Base-by-base conservation (phyloP, 2,113 vertebrate genomes). In the Pygoscelis adeliae region DNA sequence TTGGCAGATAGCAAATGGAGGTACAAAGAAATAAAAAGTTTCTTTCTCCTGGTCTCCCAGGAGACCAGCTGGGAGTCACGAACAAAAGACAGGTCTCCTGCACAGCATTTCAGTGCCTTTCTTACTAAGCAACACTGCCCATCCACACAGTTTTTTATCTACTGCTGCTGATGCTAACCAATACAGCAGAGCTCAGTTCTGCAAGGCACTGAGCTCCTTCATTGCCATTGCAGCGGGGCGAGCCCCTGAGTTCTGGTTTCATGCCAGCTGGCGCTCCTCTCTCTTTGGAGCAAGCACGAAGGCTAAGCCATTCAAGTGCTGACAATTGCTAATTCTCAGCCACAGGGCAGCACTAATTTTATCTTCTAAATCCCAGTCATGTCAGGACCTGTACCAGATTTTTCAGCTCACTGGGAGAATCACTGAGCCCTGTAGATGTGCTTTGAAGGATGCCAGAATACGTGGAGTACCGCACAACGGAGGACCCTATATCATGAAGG, bases 401-500 rank as follows among this genome's bases (percentile, higher is more conserved):
- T 76, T 52, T 40, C 56, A 81, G 53, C 58, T 61, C 30, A 1
- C 53, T 69, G 26, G 70, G 44, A 63, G 80, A 52, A 72, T 81
- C 59, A 11, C 53, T 32, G 80, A 83, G 32, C 58, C 23, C 69
- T 44, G 52, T 9, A n/a, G 73, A 40, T 44, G 74, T 56, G n/a
- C 12, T 90, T 5, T 58, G 58, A 44, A 27, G 59, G 34, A 10
- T 53, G 19, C 22, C 56, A 70, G 58, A 56, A 47, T 5, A 17
- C 1, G 1, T 1, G 10, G 72, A 34, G 38, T 3, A 18, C 27
- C 3, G 26, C 50, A 21, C 27, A n/a, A 12, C 0, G 4, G 30
- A 58, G 9, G 59, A 38, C 5, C 15, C 21, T 14, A 0, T 17
- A 46, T 27, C 4, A 0, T 1, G 17, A 23, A 11, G 4, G 34